Base-by-base conservation (phyloP, 2,797 vertebrate genomes). In the Squalus acanthias region DNA sequence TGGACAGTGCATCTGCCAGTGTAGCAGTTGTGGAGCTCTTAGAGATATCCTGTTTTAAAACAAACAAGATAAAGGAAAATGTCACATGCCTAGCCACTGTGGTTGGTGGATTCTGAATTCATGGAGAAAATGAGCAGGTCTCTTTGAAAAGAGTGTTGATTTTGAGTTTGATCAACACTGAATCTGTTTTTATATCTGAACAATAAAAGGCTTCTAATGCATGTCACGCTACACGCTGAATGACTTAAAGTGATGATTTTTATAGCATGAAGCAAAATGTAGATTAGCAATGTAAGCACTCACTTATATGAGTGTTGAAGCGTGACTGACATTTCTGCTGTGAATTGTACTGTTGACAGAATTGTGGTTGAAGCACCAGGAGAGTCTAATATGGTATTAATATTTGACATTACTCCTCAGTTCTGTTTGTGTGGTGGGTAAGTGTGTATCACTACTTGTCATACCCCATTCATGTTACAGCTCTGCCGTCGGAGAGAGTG, bases 241-340 rank as follows among this genome's bases (percentile, higher is more conserved):
- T 95, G 67, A 70, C 93, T 60, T 95, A 8, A 60, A 76, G 94
- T 60, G 26, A 95, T 76, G 70, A 76, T 76, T 72, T 72, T 95
- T 95, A 76, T 95, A 76, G 94, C 94, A 53, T 60, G 70, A 76
- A 65, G 29, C 29, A 92, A 65, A 92, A 95, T 95, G 46, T 26
- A 74, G 50, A 60, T 95, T 76, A 60, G 29, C 94, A 53, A 53
- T 76, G 50, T 76, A 74, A 95, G 70, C 94, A 26, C 94, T 95
- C 69, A 95, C 70, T 57, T 74, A 57, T 29, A 29, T 33, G 26
- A 53, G 50, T 70, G 50, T 57, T 95, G 70, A 74, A 76, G 13
- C 29, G 50, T 95, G 26, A 76, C 94, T 95, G 70, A 95, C 50
- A 57, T 95, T 53, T 74, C 50, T 33, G 70, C 69, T 60, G 29